A percentile compares a stretch with the other conserved stretches of the same genome.
Evolutionary conservation across 2,113 vertebrate genomes (phyloP).

Genomic region (Nerophis lumbriciformis): DNA sequence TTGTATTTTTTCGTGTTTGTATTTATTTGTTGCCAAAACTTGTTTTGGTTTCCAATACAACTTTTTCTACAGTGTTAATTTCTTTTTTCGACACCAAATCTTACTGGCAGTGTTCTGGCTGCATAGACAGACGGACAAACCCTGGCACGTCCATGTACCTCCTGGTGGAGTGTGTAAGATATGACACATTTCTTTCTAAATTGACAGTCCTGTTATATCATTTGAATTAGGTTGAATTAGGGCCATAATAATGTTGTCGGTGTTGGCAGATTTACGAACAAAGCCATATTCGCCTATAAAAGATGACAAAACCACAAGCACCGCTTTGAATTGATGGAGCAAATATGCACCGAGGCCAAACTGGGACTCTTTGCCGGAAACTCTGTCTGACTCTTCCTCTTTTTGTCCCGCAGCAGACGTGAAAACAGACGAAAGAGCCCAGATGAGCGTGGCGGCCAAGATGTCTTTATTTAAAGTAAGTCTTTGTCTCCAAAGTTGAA

Average conservation of each 20-base stretch:
- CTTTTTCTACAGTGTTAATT: too few relatives aligned
- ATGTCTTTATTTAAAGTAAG: conserved; percentile 79
- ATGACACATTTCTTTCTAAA: background rate
- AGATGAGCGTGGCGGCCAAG: conserved; percentile 78
- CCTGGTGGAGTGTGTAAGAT: too few relatives aligned
- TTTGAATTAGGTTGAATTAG: conserved; percentile 30
- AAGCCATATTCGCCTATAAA: conserved; percentile 13
- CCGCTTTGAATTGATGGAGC: background rate
- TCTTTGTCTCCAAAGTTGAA: conserved; percentile 13
- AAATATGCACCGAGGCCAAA: background rate
- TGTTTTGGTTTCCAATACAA: too few relatives aligned
- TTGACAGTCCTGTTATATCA: background rate
- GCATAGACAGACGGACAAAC: too few relatives aligned
- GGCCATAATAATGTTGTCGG: background rate
- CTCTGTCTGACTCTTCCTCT: background rate
- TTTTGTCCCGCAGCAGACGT: conserved; percentile 56
- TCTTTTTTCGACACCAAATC: too few relatives aligned
- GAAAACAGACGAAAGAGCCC: conserved; percentile 73
- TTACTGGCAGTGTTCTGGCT: too few relatives aligned
- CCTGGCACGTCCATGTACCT: too few relatives aligned
- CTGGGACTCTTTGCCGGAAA: background rate
- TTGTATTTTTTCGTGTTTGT: too few relatives aligned
- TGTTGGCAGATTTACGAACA: conserved; percentile 29
- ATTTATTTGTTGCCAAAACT: too few relatives aligned
- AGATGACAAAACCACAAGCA: conserved; percentile 12